Base-by-base conservation (phyloP, 2,888 invertebrate genomes). In the Pollenia angustigena region DNA sequence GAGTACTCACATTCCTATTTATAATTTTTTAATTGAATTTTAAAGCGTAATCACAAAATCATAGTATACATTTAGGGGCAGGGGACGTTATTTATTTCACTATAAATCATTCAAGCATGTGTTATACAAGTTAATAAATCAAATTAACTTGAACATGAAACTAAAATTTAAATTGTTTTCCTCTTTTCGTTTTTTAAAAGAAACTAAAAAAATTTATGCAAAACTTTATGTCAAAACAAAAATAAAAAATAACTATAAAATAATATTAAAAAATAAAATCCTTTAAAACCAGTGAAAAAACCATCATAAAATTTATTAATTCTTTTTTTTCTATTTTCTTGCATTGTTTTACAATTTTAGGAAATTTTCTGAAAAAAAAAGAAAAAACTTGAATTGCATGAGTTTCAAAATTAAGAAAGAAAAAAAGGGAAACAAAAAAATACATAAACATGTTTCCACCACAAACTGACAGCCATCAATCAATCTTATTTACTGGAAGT, bases 381-480 rank as follows among this genome's bases (percentile, higher is more conserved):
- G 50, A 54, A 32, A 32, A 32, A 32, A 50, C 1, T 56, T 58
- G 40, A 56, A 81, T 56, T 54, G 64, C 64, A 62, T 84, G 72
- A 79, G 44, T 52, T 44, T 44, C 44, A 10, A 16, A 48, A 62
- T 32, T 32, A 32, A 32, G 32, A 76, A 60, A 16, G 18, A 56
- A 12, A 56, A 42, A 52, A 42, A 2, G 10, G 4, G 14, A 3
- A 52, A 46, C 42, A 12, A 50, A 23, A 50, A 80, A 50, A 48
- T 50, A 18, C 46, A 60, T 54, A 81, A 87, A 83, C 83, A 84
- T 87, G 78, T 84, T 87, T 81, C 84, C 84, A 87, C 87, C 87
- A 84, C 87, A 81, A 81, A 84, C 84, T 84, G 87, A 87, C 87
- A 87, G 84, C 84, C 78, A 84, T 87, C 87, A 84, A 87, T 87